These are phyloP conservation scores for Rhopilema esculentum DNA, from an alignment of 30 jellyfish, hydroid and myxozoan genomes.

Conservation along the genomic window DNA sequence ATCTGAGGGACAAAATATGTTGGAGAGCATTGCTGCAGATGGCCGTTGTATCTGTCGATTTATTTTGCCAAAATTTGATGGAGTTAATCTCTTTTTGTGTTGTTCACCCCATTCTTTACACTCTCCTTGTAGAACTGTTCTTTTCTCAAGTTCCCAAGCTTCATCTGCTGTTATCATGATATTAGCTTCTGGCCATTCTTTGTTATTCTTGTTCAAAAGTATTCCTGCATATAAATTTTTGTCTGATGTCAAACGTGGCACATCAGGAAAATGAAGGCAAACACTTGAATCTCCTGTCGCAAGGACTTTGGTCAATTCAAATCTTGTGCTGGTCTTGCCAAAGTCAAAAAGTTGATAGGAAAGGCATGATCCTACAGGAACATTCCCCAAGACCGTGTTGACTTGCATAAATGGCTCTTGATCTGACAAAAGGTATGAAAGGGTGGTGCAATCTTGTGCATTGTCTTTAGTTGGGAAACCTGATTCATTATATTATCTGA, in stretches of 20 bases:
- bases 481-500: not conserved
- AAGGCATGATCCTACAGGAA: not conserved
- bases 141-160: constrained; percentile 15
- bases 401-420: constrained; percentile 6
- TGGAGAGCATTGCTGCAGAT: constrained; percentile 19
- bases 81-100: constrained; percentile 12
- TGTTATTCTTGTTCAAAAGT: not conserved
- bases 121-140: constrained; percentile 16
- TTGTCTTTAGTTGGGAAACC: not conserved
- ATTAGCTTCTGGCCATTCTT: not conserved
- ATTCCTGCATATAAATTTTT: not conserved
- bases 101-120: constrained; percentile 27
- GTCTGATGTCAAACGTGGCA: not conserved
- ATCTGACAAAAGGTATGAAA: not conserved
- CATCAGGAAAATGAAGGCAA: constrained; percentile 25
- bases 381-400: not conserved
- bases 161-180: not conserved
- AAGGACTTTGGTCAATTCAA: not conserved
- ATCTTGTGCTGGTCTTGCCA: not conserved
- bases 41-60: constrained; percentile 24
- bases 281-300: constrained; percentile 7
- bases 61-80: constrained; percentile 26
- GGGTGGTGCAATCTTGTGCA: not conserved
- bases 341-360: not conserved
- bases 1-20: not conserved